phyloP scores from a whole-genome alignment of 2,113 vertebrate species.

The Sinocyclocheilus maitianheensis region DNA sequence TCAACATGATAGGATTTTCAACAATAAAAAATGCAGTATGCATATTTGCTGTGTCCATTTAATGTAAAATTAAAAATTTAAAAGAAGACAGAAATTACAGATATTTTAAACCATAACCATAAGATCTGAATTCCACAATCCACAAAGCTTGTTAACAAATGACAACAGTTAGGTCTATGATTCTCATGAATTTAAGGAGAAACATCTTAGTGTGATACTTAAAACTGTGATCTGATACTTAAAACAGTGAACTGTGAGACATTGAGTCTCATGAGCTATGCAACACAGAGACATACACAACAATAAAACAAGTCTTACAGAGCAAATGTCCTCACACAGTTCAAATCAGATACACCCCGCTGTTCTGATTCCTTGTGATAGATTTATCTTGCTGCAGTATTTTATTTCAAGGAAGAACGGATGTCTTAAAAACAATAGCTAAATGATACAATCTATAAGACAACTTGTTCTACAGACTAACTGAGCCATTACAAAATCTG shows the following conservation, averaged over 20 bases:
- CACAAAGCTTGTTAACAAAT: no score
- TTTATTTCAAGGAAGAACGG: slow-evolving; percentile 3
- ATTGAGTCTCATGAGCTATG: not conserved
- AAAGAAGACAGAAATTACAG: not conserved
- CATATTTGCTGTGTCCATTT: not conserved
- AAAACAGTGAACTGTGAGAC: not conserved
- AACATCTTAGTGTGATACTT: not conserved
- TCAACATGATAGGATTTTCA: not conserved
- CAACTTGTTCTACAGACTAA: not conserved
- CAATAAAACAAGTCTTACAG: not conserved
- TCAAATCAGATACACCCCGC: not conserved
- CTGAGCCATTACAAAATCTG: not conserved
- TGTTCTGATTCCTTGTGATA: not conserved
- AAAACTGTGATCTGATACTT: not conserved
- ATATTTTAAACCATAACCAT: not conserved
- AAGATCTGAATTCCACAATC: not conserved
- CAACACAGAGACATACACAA: not conserved
- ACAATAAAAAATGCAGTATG: not conserved
- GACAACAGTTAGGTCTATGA: no score
- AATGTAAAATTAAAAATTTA: not conserved
- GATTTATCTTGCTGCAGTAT: not conserved
- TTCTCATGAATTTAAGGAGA: no score
- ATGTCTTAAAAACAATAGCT: not conserved
- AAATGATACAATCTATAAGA: not conserved
- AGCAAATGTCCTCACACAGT: not conserved